Conservation (phyloP, 1,140 invertebrate species). For the Meloidogyne chitwoodi region DNA sequence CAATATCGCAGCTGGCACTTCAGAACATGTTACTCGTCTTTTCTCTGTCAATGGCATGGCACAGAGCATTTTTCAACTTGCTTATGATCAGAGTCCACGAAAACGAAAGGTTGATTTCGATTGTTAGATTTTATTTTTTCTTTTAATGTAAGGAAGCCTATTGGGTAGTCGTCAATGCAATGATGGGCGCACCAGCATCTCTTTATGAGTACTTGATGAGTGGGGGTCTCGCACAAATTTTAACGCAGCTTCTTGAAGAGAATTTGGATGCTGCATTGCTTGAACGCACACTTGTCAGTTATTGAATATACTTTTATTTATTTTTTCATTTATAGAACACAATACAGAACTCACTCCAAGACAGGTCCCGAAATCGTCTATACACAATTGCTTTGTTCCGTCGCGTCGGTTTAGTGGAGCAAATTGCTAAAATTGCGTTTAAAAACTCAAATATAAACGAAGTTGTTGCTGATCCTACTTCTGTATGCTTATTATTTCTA, state of each 20-base stretch:
- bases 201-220: constrained; percentile 25
- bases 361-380: background rate
- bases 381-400: constrained; percentile 16
- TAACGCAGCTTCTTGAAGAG: constrained; percentile 16
- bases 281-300: background rate
- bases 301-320: background rate
- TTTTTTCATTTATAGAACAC: background rate
- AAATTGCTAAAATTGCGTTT: constrained; percentile 3
- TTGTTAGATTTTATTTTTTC: background rate
- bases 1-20: constrained; percentile 27
- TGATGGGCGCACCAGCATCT: constrained; percentile 16
- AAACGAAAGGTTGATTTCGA: constrained; percentile 20
- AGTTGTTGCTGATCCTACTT: background rate
- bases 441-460: background rate
- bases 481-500: background rate
- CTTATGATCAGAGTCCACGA: constrained; percentile 14
- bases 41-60: constrained; percentile 16
- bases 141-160: constrained; percentile 22
- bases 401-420: constrained; percentile 5
- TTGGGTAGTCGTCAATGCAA: constrained; percentile 29
- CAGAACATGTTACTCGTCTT: constrained; percentile 21
- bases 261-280: constrained; percentile 3
- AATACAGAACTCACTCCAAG: constrained; percentile 1
- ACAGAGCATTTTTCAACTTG: constrained; percentile 18
- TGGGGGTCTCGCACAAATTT: constrained; percentile 21